These are phyloP conservation scores for Cebidichthys violaceus DNA, from an alignment of 2,113 vertebrate genomes.

Conservation along the genomic window DNA sequence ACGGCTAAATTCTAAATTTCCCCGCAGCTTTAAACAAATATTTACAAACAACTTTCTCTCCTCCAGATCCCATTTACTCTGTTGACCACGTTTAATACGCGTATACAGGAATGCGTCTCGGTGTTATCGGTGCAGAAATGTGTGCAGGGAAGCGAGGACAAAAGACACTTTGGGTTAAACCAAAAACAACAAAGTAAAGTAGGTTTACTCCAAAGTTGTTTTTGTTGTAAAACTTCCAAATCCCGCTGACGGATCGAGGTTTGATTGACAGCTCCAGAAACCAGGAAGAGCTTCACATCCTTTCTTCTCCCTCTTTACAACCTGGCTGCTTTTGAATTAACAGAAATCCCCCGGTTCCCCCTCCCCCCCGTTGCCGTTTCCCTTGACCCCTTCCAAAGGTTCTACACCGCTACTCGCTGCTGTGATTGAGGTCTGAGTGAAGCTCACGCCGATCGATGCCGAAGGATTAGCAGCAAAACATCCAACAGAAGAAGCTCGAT, in stretches of 20 bases:
- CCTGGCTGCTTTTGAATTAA: neutral
- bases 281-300: neutral
- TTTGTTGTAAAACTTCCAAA: neutral
- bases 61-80: neutral
- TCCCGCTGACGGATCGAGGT: neutral
- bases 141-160: neutral
- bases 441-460: constrained; percentile 40
- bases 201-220: too few species aligned
- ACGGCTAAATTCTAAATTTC: neutral
- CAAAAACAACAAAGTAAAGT: too few species aligned
- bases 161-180: neutral
- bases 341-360: constrained; percentile 9
- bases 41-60: neutral
- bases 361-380: constrained; percentile 8
- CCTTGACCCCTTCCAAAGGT: constrained; percentile 33
- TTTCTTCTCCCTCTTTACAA: neutral
- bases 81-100: neutral
- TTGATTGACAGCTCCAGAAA: neutral
- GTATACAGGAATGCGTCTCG: neutral
- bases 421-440: constrained; percentile 46
- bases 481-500: neutral
- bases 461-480: constrained; percentile 45
- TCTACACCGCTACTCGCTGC: neutral
- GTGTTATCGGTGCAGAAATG: neutral
- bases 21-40: neutral